Evolutionary conservation across 2,113 vertebrate genomes (phyloP), one percentile per base, ranked within the genome.

Genomic region (Rhagologus leucostigma): DNA sequence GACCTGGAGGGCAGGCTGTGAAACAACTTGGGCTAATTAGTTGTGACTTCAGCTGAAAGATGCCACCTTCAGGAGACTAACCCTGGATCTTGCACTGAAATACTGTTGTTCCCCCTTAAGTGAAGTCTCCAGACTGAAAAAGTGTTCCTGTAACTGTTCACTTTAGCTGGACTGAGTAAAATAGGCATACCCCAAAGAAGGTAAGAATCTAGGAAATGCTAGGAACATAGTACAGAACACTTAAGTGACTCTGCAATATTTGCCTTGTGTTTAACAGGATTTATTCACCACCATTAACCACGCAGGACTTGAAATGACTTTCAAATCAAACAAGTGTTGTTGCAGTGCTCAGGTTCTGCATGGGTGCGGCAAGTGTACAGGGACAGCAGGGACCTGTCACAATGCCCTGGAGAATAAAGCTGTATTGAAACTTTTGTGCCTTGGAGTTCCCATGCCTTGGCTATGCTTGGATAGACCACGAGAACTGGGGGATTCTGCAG

Each of bases 401-500:
- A 1, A 30, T 30, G 77, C 47, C n/a, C 39, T 3, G 9, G 42
- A 0, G 0, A 53, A 33, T 39, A 35, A 78, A 82, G 44, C 47
- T 7, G 6, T 9, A 10, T 8, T 81, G 50, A 55, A 67, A 57
- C 14, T 33, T 11, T 11, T 8, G 46, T 27, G 39, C 52, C n/a
- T 37, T 1, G 3, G 22, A 16, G 37, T 16, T 87, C 10, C 22
- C 53, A 13, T 37, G 65, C 60, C 52, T 35, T 62, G 69, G 44
- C 37, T 44, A 0, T 0, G 3, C 84, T 76, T 5, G 1, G 23
- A 1, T 37, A 47, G 46, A 52, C 35, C 16, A 3, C 6, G 67
- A 57, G 70, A 77, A 18, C 37, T 67, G 3, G 0, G 8, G 49
- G 9, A 37, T 79, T 84, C 69, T 75, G 62, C 42, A 47, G 70